phyloP scores from a whole-genome alignment of 2,797 vertebrate species.

The Microcaecilia unicolor region DNA sequence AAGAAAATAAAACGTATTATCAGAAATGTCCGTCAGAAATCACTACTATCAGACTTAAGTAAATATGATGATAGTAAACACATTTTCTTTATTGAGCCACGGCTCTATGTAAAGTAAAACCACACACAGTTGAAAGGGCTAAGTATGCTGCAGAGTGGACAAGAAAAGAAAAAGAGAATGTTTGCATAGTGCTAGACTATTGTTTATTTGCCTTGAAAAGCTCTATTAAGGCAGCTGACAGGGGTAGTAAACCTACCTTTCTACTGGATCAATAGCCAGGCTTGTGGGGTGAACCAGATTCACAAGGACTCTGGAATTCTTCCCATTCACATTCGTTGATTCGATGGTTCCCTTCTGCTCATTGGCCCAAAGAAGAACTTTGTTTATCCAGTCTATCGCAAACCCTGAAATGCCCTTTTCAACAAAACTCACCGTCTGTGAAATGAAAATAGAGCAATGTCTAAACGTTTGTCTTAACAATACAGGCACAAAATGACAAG shows the following conservation, averaged over 20 bases:
- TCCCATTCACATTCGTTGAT: conserved; percentile 63
- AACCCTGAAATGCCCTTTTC: conserved; percentile 76
- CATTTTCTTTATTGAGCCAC: too few relatives aligned
- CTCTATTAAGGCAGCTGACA: too few relatives aligned
- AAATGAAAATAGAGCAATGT: conserved; percentile 1
- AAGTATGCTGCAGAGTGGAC: too few relatives aligned
- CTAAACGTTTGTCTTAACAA: too few relatives aligned
- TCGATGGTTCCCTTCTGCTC: conserved; percentile 71
- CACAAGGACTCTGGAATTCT: conserved; percentile 58
- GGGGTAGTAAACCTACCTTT: conserved; percentile 67
- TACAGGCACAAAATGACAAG: too few relatives aligned
- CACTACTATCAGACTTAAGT: too few relatives aligned
- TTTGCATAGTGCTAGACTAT: too few relatives aligned
- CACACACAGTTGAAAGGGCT: background rate
- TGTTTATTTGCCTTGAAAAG: too few relatives aligned
- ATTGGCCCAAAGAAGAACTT: conserved; percentile 70
- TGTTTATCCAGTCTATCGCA: conserved; percentile 81
- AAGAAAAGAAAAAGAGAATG: too few relatives aligned
- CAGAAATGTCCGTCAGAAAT: too few relatives aligned
- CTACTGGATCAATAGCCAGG: conserved; percentile 65
- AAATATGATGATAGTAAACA: too few relatives aligned
- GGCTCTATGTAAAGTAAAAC: too few relatives aligned
- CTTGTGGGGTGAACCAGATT: conserved; percentile 58
- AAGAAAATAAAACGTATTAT: conserved; percentile 14
- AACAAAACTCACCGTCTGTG: conserved; percentile 66